phyloP scores from a whole-genome alignment of 2,113 vertebrate genomes.

The Agelaius tricolor region DNA sequence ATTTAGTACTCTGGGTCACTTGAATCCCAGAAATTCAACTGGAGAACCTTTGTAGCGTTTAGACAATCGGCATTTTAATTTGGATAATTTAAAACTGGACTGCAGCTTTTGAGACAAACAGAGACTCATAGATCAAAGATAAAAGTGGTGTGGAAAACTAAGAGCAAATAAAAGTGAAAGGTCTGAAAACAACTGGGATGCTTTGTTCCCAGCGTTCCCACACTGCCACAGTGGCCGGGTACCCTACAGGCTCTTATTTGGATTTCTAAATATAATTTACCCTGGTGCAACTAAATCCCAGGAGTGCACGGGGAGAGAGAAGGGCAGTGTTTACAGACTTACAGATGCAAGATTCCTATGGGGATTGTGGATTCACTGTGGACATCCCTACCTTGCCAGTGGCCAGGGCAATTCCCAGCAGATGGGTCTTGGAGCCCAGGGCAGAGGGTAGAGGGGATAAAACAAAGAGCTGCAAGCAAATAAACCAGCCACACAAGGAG shows the following conservation, averaged over 20 bases:
- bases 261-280: conserved; percentile 27
- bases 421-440: not conserved
- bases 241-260: not conserved
- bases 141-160: not conserved
- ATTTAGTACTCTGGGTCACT: not conserved
- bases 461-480: not conserved
- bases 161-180: not conserved
- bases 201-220: not conserved
- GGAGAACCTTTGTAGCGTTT: not conserved
- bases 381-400: not conserved
- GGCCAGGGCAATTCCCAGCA: not conserved
- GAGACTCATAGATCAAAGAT: not conserved
- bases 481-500: not conserved
- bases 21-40: not conserved
- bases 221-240: not conserved
- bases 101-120: not conserved
- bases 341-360: not conserved
- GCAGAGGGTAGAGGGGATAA: not conserved
- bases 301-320: not conserved
- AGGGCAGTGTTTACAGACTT: not conserved
- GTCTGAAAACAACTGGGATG: not conserved
- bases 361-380: not conserved
- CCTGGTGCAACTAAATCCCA: conserved; percentile 1
- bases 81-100: not conserved
- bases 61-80: not conserved